Conservation (phyloP, 2,888 invertebrate genomes). For the Cheilosia urbana region DNA sequence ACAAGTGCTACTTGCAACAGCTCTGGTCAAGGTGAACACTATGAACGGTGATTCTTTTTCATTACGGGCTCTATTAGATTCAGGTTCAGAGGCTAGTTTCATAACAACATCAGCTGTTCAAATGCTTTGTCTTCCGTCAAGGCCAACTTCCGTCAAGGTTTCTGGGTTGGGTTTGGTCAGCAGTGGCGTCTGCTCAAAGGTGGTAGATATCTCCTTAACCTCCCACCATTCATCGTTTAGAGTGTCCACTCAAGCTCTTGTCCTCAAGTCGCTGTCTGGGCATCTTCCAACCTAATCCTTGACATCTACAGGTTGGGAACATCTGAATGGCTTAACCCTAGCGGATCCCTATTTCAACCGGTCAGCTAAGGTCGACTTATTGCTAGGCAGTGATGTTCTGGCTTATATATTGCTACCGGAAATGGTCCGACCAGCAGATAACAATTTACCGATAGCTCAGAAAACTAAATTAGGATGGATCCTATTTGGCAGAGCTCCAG, state of each 20-base stretch:
- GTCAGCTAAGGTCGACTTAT: too few species aligned
- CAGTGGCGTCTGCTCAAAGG: conserved; percentile 9
- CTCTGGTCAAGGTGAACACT: neutral
- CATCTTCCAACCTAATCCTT: too few species aligned
- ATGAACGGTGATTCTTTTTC: neutral
- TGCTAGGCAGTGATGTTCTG: too few species aligned
- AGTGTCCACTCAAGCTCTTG: conserved; percentile 31
- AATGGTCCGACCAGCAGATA: too few species aligned
- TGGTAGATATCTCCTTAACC: conserved; percentile 10
- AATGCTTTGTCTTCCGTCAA: neutral
- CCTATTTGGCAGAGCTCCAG: conserved; percentile 12
- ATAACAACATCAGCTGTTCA: conserved; percentile 5
- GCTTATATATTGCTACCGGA: too few species aligned
- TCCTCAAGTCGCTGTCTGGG: conserved; percentile 36
- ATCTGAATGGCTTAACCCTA: too few species aligned
- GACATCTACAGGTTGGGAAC: too few species aligned
- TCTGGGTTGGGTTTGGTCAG: conserved; percentile 39
- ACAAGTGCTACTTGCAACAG: neutral
- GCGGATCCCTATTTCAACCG: too few species aligned
- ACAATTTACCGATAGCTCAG: too few species aligned
- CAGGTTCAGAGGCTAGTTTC: conserved; percentile 2
- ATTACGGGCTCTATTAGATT: neutral
- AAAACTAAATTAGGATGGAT: conserved; percentile 14
- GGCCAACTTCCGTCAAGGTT: conserved; percentile 14
- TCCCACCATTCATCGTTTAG: conserved; percentile 22